These are phyloP conservation scores for Pseudopodoces humilis DNA, from an alignment of 2,113 vertebrate species.

Conservation along the genomic window DNA sequence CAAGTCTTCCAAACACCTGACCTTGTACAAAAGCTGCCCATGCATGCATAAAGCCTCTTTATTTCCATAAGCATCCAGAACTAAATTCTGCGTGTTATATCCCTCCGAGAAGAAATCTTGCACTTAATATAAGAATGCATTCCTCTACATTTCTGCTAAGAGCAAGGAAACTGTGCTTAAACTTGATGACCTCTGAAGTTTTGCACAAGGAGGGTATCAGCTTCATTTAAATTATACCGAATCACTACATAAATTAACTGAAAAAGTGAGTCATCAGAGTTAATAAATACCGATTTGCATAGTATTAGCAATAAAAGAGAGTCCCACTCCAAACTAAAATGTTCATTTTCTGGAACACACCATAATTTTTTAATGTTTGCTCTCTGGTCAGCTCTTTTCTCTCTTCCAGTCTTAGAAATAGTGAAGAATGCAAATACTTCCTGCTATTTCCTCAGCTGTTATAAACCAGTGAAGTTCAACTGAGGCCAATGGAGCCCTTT, in stretches of 20 bases:
- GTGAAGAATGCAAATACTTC: conserved; percentile 28
- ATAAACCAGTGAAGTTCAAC: background rate
- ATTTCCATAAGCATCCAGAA: background rate
- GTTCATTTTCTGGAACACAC: background rate
- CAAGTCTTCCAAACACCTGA: background rate
- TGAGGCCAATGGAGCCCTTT: background rate
- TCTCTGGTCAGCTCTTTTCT: background rate
- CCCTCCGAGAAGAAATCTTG: background rate
- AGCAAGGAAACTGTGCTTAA: background rate
- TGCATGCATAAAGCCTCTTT: background rate
- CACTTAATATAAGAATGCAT: background rate
- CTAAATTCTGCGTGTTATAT: background rate
- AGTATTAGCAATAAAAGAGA: background rate
- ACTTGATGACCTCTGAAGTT: background rate
- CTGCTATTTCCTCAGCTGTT: background rate
- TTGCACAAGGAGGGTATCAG: background rate
- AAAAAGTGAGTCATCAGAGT: background rate
- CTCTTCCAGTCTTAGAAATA: background rate
- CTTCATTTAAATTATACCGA: background rate
- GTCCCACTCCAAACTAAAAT: background rate
- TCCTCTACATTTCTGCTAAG: background rate
- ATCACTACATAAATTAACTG: background rate
- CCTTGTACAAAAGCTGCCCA: background rate
- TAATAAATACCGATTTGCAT: background rate
- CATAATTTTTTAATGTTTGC: background rate